Evolutionary conservation across 2,113 vertebrate species (phyloP), one percentile per base, ranked within the genome.

Genomic region (Zosterops japonicus): DNA sequence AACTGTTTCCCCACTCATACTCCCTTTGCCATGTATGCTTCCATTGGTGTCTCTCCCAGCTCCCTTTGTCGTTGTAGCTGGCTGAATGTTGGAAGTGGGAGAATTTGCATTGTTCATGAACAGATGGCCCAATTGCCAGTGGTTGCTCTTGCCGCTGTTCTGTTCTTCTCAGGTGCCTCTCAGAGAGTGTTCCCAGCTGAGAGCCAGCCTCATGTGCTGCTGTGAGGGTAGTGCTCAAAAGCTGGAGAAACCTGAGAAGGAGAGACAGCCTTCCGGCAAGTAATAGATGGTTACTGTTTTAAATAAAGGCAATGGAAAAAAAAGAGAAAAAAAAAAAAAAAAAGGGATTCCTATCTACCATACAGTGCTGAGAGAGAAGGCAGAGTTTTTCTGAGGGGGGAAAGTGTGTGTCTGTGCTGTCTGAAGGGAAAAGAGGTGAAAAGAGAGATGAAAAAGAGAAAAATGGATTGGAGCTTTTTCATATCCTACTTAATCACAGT

Each of bases 281-380:
- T 90, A 98, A 97, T 97, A 98, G 97, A 98, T 97, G 98, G 97
- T 97, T 95, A 97, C 97, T 98, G 97, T 98, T 98, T 78, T 91
- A 97, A 98, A 96, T 71, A 88, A 79, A 89, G 81, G 87, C 28
- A 44, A 9, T 1, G 18, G 5, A 31, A 44, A 33, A 52, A 33
- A 50, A 24, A 23, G 16, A 46, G 23, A 31, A 52, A 39, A 69
- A 47, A 33, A 42, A 44, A 44, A 6, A 28, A 41, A 24, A 23
- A 46, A 41, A 70, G 35, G 35, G 70, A 74, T 79, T 92, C 84
- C 82, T 98, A 97, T 97, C 97, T 98, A 93, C 97, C 39, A 29
- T 44, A 78, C 44, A 89, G 63, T 23, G 23, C 29, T 83, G 39
- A n/a, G 29, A 91, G 71, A 87, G 82, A 86, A 74, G 67, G 47